A percentile compares a stretch with the other conserved stretches of the same genome.
These are phyloP conservation scores for Lycophotia porphyrea DNA, from an alignment of 2,888 invertebrate species.

Conservation along the genomic window DNA sequence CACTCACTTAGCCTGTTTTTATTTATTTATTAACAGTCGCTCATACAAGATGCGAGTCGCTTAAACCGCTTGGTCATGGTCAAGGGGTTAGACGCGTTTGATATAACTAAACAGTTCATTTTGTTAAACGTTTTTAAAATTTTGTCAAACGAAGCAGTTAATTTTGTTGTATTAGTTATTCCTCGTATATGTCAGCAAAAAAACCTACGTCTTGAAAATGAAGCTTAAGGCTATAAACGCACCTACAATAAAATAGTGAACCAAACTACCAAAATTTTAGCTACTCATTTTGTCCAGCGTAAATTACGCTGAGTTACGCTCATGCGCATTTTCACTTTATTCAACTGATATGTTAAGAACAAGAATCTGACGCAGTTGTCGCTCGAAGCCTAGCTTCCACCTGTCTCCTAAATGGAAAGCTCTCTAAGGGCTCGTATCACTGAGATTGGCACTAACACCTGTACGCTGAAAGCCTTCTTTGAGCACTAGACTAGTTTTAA, in stretches of 20 bases:
- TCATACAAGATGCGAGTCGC: neutral
- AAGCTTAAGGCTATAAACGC: neutral
- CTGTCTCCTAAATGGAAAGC: slow-evolving; percentile 10
- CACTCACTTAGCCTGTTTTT: too few species aligned
- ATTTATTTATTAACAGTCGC: neutral
- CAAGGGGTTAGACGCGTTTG: neutral
- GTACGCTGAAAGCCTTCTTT: slow-evolving; percentile 39
- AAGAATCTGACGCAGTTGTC: neutral
- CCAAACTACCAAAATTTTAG: neutral
- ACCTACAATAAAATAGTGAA: neutral
- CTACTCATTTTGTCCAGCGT: neutral
- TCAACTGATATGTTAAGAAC: neutral
- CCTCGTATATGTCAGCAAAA: neutral
- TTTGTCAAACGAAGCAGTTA: too few species aligned
- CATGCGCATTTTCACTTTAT: neutral
- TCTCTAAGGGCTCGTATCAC: slow-evolving; percentile 22
- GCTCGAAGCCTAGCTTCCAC: neutral
- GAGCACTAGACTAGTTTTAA: slow-evolving; percentile 20
- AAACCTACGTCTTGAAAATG: neutral
- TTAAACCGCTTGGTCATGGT: neutral
- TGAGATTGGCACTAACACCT: slow-evolving; percentile 35
- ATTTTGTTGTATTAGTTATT: neutral
- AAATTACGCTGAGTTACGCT: neutral
- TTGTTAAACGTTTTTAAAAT: too few species aligned
- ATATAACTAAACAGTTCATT: neutral